phyloP scores from a whole-genome alignment of 2,113 vertebrate species.

The Cercopithecus mona region DNA sequence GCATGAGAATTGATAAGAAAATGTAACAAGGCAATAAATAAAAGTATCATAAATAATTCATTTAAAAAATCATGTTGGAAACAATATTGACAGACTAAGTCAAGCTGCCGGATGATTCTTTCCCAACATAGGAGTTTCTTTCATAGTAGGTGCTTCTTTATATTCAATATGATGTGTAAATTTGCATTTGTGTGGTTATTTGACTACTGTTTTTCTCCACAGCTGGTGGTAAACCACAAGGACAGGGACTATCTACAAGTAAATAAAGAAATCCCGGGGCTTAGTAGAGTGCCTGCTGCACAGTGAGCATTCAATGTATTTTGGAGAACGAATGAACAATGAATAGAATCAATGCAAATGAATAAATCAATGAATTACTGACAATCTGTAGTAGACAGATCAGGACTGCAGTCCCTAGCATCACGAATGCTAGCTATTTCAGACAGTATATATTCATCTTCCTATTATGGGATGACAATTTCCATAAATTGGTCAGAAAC shows the following conservation, averaged over 20 bases:
- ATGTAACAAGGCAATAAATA: neutral
- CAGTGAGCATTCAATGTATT: neutral
- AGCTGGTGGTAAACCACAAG: neutral
- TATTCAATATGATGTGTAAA: neutral
- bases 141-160: neutral
- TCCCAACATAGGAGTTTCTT: neutral
- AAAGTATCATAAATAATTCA: neutral
- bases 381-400: neutral
- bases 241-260: neutral
- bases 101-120: neutral
- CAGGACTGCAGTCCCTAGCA: rapidly evolving
- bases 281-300: neutral
- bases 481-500: neutral
- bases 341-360: neutral
- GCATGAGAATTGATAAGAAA: neutral
- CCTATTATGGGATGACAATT: rapidly evolving
- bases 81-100: neutral
- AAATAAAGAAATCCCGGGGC: neutral
- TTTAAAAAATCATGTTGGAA: neutral
- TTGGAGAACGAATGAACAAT: neutral
- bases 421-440: neutral
- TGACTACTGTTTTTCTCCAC: neutral
- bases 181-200: neutral
- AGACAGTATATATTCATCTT: rapidly evolving
- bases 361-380: neutral